These are phyloP conservation scores for Octopus sinensis DNA, from an alignment of 1,140 invertebrate genomes.

Conservation along the genomic window DNA sequence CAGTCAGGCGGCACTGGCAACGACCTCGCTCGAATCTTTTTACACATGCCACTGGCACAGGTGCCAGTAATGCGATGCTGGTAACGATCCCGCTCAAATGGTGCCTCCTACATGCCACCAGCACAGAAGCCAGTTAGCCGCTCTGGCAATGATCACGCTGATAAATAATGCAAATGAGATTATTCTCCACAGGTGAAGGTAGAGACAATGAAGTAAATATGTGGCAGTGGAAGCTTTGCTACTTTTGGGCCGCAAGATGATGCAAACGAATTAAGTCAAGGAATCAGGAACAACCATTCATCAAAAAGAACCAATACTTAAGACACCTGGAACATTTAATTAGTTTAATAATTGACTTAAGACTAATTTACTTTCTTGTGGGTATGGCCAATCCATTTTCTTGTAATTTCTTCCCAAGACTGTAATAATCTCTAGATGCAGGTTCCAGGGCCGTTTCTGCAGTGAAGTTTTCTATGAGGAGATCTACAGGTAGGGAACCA, in stretches of 20 bases:
- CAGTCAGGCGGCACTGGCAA: too few species aligned
- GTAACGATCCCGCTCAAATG: too few species aligned
- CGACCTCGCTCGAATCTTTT: too few species aligned
- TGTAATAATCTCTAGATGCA: constrained; percentile 26
- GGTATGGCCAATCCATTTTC: constrained; percentile 41
- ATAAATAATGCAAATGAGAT: not conserved
- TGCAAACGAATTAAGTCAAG: not conserved
- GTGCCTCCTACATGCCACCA: too few species aligned
- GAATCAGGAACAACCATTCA: not conserved
- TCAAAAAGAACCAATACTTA: not conserved
- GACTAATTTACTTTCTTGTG: constrained; percentile 18
- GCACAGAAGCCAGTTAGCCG: too few species aligned
- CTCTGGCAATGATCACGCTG: too few species aligned
- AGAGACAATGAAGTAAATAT: not conserved
- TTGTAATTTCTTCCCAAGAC: constrained; percentile 28
- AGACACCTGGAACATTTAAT: not conserved
- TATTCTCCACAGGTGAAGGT: not conserved
- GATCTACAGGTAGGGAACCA: constrained; percentile 32
- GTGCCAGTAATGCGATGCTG: too few species aligned
- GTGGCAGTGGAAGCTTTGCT: not conserved
- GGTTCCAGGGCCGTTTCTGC: constrained; percentile 44
- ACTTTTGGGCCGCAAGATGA: not conserved
- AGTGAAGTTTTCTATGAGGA: constrained; percentile 37
- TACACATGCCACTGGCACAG: too few species aligned
- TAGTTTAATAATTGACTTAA: not conserved